Evolutionary conservation across 2,888 invertebrate genomes (phyloP).

Genomic region (Epiblema foenella): DNA sequence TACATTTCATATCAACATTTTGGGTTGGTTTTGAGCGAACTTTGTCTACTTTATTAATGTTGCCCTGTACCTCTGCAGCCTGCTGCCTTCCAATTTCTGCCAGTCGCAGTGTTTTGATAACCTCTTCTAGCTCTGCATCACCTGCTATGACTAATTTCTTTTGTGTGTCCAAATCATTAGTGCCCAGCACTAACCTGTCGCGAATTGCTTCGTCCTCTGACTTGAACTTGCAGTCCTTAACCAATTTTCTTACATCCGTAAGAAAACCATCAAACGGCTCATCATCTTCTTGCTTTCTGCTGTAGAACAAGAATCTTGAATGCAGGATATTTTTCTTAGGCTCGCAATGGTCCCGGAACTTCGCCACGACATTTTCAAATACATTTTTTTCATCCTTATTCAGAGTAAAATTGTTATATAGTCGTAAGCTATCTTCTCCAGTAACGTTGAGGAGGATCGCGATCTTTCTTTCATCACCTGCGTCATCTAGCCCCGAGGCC

Average conservation of each 20-base stretch:
- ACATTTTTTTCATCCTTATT: background rate
- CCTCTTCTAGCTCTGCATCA: background rate
- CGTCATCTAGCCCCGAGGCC: too few relatives aligned
- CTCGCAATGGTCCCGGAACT: too few relatives aligned
- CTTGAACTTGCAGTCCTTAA: background rate
- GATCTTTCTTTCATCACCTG: too few relatives aligned
- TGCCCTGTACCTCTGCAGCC: conserved; percentile 1
- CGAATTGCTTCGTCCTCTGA: background rate
- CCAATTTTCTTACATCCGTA: background rate
- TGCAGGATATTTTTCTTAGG: background rate
- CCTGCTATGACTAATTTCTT: background rate
- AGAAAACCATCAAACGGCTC: conserved; percentile 2
- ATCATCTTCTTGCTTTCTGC: background rate
- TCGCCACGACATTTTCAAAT: background rate
- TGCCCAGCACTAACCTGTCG: background rate
- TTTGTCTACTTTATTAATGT: background rate
- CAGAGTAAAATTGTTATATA: background rate
- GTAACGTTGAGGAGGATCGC: too few relatives aligned
- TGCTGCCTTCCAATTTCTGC: conserved; percentile 1
- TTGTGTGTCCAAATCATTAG: too few relatives aligned
- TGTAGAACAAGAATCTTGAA: conserved; percentile 6
- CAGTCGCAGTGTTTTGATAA: background rate
- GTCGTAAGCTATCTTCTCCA: too few relatives aligned
- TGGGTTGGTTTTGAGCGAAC: background rate
- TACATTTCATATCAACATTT: conserved; percentile 14